Evolutionary conservation across 2,888 invertebrate genomes (phyloP).

Genomic region (Parthenolecanium corni): DNA sequence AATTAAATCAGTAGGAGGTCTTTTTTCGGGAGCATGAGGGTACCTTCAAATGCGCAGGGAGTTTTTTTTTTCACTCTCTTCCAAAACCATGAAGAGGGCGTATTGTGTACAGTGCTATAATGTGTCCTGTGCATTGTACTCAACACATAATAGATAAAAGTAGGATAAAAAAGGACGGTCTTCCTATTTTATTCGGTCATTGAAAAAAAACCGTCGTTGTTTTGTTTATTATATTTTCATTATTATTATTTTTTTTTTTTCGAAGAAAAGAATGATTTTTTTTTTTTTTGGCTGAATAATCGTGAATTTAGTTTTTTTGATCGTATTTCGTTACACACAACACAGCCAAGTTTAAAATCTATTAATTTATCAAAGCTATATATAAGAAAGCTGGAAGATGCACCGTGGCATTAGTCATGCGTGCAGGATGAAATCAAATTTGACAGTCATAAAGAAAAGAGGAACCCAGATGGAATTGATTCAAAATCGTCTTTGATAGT

Average conservation of each 20-base stretch:
- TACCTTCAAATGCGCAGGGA: constrained; percentile 15
- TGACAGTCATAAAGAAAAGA: no score
- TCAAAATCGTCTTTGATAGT: no score
- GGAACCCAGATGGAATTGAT: no score
- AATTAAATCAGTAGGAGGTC: constrained; percentile 26
- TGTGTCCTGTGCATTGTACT: constrained; percentile 23
- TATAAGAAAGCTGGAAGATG: no score
- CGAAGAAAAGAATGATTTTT: no score
- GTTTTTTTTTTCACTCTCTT: not conserved
- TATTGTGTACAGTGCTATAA: constrained; percentile 28
- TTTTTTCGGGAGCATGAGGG: constrained; percentile 15
- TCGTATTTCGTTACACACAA: no score
- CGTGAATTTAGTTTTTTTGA: no score
- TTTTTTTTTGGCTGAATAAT: no score
- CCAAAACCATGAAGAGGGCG: constrained; percentile 19
- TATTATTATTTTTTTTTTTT: no score
- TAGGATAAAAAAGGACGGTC: constrained; percentile 16
- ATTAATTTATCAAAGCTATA: not conserved
- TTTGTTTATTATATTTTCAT: not conserved
- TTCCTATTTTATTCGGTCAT: constrained; percentile 17
- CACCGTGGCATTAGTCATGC: no score
- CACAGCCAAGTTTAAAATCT: not conserved
- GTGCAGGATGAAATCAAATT: no score
- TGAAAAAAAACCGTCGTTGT: constrained; percentile 10
- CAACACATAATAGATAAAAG: constrained; percentile 15